Evolutionary conservation across 2,797 vertebrate species (phyloP), one percentile per base, ranked within the genome.

Genomic region (Botia almorhae): DNA sequence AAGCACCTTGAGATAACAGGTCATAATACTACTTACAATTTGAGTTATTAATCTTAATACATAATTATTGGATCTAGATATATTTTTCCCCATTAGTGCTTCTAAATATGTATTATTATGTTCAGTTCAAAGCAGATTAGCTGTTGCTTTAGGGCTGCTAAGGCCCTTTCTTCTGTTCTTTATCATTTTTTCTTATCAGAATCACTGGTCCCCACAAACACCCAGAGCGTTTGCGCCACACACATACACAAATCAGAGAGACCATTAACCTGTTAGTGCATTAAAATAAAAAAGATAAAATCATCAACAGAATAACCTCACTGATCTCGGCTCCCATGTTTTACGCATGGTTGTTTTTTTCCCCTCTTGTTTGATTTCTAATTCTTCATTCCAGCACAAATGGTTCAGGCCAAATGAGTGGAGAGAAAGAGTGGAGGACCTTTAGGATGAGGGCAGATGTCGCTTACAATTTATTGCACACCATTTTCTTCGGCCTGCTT

Each of bases 401-500:
- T 29, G 75, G 36, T 29, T 46, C 60, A 4, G 74, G 70, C n/a
- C 63, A 33, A 60, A 21, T 16, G 0, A 63, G 72, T 43, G 88
- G 87, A 69, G 84, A 65, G 7, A 87, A 14, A 39, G 91, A 92
- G 21, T 90, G 90, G 0, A 80, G 76, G 14, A 60, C 26, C n/a
- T 43, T 85, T 51, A 36, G 80, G 23, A 89, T 98, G 82, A 94
- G 94, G 61, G 94, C 96, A 61, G 96, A 95, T 51, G 90, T 95
- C 50, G 96, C 96, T 43, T 99, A 98, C 89, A 96, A 97, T 84
- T 89, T 98, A 79, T 82, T 94, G 51, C 98, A 99, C 82, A 94
- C 95, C 0, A 76, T 98, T 65, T 92, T 97, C 84, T 99, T 95
- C 13, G 97, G 97, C 53, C 92, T 96, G 61, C 90, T 99, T 85